These are phyloP conservation scores for Sylvicola cinctus DNA, from an alignment of 2,888 invertebrate species.

Conservation along the genomic window DNA sequence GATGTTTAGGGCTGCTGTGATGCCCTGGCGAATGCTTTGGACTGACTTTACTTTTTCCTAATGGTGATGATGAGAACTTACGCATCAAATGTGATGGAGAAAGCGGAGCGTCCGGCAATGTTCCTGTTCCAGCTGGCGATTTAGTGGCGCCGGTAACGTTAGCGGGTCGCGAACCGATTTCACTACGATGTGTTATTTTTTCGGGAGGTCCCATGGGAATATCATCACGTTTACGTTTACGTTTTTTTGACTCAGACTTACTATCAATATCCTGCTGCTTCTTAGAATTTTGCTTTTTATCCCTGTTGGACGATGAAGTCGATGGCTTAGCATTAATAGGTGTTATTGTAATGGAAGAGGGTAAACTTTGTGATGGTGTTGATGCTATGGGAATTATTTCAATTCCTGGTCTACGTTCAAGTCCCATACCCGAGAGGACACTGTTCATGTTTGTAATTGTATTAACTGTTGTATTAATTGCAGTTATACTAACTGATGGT, in stretches of 20 bases:
- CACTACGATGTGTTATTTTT: slow-evolving; percentile 42
- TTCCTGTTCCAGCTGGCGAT: slow-evolving; percentile 34
- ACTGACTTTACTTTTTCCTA: slow-evolving; percentile 36
- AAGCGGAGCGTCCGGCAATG: slow-evolving; percentile 26
- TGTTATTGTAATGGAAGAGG: slow-evolving; percentile 72
- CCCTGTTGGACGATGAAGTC: slow-evolving; percentile 26
- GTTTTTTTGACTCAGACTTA: slow-evolving; percentile 42
- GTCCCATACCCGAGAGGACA: slow-evolving; percentile 34
- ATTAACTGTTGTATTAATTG: slow-evolving; percentile 8
- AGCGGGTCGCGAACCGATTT: background rate
- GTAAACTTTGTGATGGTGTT: slow-evolving; percentile 34
- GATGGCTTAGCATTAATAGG: slow-evolving; percentile 31
- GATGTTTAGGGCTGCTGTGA: slow-evolving; percentile 51
- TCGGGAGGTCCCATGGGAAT: slow-evolving; percentile 68
- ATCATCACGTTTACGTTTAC: slow-evolving; percentile 54
- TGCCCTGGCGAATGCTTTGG: slow-evolving; percentile 59
- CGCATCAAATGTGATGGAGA: slow-evolving; percentile 44
- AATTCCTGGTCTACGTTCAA: slow-evolving; percentile 54
- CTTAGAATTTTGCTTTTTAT: slow-evolving; percentile 18
- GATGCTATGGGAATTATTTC: slow-evolving; percentile 67
- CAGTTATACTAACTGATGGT: slow-evolving; percentile 5
- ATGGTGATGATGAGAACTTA: slow-evolving; percentile 49
- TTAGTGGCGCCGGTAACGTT: no score
- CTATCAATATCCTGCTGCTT: slow-evolving; percentile 23
- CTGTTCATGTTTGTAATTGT: slow-evolving; percentile 16